phyloP scores from a whole-genome alignment of 35 echinoderm and acorn worm genomes.

The Hemicentrotus pulcherrimus region DNA sequence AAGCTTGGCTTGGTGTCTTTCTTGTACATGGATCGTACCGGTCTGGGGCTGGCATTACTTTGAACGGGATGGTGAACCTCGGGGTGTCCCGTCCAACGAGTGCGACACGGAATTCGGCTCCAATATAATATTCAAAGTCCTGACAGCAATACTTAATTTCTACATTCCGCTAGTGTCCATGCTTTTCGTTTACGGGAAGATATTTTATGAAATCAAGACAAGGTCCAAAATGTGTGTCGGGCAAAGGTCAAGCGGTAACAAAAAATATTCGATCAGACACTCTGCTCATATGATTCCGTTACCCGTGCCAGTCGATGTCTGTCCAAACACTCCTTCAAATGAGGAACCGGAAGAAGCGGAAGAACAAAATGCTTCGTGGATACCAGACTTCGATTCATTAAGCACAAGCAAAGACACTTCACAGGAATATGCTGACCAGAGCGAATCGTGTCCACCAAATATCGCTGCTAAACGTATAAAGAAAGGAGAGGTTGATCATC shows the following conservation, averaged over 20 bases:
- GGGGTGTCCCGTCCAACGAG: constrained; percentile 52
- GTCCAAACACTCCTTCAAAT: constrained; percentile 29
- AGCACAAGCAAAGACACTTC: constrained; percentile 87
- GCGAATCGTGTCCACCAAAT: constrained; percentile 58
- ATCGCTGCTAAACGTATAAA: constrained; percentile 48
- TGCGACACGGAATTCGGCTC: constrained; percentile 91
- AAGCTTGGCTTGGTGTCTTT: constrained; percentile 75
- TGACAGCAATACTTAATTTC: constrained; percentile 92
- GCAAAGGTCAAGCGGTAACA: constrained; percentile 56
- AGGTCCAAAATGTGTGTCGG: constrained; percentile 82
- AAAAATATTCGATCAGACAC: constrained; percentile 57
- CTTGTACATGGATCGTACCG: constrained; percentile 76
- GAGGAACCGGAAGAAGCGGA: constrained; percentile 41
- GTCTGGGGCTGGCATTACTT: constrained; percentile 83
- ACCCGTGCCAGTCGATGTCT: constrained; percentile 29
- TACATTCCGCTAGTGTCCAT: constrained; percentile 86
- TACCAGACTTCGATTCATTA: constrained; percentile 70
- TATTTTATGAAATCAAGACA: constrained; percentile 84
- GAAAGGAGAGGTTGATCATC: constrained; percentile 73
- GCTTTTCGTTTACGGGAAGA: constrained; percentile 83
- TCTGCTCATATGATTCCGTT: constrained; percentile 39
- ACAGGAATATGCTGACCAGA: constrained; percentile 62
- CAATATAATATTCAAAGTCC: constrained; percentile 78
- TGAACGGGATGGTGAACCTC: constrained; percentile 41
- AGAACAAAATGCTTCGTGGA: constrained; percentile 59